Evolutionary conservation across 2,113 vertebrate genomes (phyloP).

Genomic region (Meleagris gallopavo): DNA sequence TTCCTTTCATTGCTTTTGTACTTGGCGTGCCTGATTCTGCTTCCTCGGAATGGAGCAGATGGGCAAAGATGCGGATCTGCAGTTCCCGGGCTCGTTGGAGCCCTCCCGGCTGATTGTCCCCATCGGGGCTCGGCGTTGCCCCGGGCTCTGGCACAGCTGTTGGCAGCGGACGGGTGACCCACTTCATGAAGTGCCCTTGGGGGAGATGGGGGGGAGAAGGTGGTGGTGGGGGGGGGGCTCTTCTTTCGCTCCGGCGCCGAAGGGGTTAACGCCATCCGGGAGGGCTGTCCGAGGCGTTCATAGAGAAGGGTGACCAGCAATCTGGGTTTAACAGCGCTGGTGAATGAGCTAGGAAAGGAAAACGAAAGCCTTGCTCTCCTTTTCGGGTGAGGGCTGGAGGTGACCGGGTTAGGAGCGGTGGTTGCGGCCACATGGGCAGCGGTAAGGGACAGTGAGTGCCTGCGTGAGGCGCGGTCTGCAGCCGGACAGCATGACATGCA

Average conservation of each 20-base stretch:
- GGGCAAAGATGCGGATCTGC: not conserved
- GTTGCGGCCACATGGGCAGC: not conserved
- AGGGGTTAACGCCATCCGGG: conserved; percentile 58
- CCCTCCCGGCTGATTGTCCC: not conserved
- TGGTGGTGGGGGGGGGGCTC: not conserved
- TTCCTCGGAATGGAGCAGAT: not conserved
- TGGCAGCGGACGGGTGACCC: conserved; percentile 61
- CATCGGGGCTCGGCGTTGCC: not conserved
- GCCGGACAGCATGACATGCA: not conserved
- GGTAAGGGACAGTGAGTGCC: not conserved
- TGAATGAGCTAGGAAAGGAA: conserved; percentile 66
- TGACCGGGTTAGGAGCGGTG: not conserved
- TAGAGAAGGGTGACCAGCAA: not conserved
- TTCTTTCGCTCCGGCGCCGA: not conserved
- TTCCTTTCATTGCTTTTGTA: not conserved
- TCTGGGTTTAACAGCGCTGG: conserved; percentile 13
- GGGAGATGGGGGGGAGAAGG: too few species aligned
- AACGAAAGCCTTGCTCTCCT: conserved; percentile 31
- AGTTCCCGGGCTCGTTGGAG: not conserved
- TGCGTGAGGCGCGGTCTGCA: not conserved
- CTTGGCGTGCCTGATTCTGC: not conserved
- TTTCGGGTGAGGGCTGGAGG: conserved; percentile 16
- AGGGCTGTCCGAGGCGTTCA: not conserved
- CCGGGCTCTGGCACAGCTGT: not conserved
- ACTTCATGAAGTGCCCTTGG: conserved; percentile 45